Conservation (phyloP, 30 jellyfish, hydroid and myxozoan species). For the Chrysaora quinquecirrha region DNA sequence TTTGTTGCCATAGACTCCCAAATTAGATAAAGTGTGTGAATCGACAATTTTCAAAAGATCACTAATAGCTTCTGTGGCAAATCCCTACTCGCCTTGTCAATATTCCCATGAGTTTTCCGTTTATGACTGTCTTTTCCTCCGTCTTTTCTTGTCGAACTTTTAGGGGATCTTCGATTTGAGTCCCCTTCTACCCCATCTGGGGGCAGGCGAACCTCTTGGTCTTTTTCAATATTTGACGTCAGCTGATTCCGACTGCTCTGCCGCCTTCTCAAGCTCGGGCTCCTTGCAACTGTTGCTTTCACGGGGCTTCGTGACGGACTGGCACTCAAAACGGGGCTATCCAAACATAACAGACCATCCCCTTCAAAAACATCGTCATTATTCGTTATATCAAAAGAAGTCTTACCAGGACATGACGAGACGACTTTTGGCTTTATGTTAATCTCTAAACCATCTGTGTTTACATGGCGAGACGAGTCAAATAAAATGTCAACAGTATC, state of each 20-base stretch:
- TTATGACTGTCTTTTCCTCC: too few relatives aligned
- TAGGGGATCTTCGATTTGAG: not conserved
- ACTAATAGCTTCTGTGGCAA: conserved; percentile 60
- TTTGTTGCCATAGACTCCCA: conserved; percentile 46
- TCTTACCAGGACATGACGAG: not conserved
- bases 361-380: conserved; percentile 66
- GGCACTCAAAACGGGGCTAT: conserved; percentile 17
- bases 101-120: too few relatives aligned
- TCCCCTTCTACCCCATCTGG: conserved; percentile 72
- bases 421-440: not conserved
- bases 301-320: conserved; percentile 29
- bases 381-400: not conserved
- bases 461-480: not conserved
- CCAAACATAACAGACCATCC: conserved; percentile 49
- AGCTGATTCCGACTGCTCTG: not conserved
- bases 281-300: conserved; percentile 28
- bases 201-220: conserved; percentile 42
- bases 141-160: not conserved
- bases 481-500: not conserved
- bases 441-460: not conserved
- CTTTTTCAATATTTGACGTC: not conserved
- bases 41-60: conserved; percentile 52
- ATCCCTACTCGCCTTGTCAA: conserved; percentile 13
- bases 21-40: conserved; percentile 49
- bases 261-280: conserved; percentile 54